These are phyloP conservation scores for Semotilus atromaculatus DNA, from an alignment of 2,797 vertebrate species.

Conservation along the genomic window DNA sequence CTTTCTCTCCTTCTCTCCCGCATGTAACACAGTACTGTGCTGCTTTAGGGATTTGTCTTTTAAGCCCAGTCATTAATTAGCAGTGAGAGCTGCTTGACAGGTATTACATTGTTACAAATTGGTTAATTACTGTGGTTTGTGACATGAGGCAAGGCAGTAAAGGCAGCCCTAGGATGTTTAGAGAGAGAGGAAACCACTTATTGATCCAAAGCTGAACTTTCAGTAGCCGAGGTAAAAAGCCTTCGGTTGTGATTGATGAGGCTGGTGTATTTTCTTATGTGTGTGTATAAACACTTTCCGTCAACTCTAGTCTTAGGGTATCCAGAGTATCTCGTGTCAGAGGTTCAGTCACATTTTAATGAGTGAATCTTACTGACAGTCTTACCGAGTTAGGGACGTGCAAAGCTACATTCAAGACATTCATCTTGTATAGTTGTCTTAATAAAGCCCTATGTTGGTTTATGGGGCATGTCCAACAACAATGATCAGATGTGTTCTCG, in stretches of 20 bases:
- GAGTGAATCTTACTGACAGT: neutral
- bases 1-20: slow-evolving; percentile 29
- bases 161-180: slow-evolving; percentile 73
- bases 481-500: neutral
- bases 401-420: neutral
- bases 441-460: neutral
- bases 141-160: slow-evolving; percentile 60
- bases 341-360: slow-evolving; percentile 23
- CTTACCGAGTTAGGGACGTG: neutral
- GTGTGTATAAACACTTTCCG: slow-evolving; percentile 35
- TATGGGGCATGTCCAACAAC: neutral
- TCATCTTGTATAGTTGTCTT: neutral
- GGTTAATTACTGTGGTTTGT: slow-evolving; percentile 78
- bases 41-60: slow-evolving; percentile 71
- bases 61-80: slow-evolving; percentile 78
- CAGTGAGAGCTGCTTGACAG: slow-evolving; percentile 73
- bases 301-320: slow-evolving; percentile 29
- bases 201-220: slow-evolving; percentile 74
- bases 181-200: slow-evolving; percentile 77
- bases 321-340: slow-evolving; percentile 27
- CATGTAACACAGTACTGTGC: slow-evolving; percentile 34
- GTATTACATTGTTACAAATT: slow-evolving; percentile 83
- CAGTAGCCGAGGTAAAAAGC: slow-evolving; percentile 74
- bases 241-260: slow-evolving; percentile 73
- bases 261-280: slow-evolving; percentile 58